Evolutionary conservation across 1,140 invertebrate genomes (phyloP).

Genomic region (Ylistrum balloti): DNA sequence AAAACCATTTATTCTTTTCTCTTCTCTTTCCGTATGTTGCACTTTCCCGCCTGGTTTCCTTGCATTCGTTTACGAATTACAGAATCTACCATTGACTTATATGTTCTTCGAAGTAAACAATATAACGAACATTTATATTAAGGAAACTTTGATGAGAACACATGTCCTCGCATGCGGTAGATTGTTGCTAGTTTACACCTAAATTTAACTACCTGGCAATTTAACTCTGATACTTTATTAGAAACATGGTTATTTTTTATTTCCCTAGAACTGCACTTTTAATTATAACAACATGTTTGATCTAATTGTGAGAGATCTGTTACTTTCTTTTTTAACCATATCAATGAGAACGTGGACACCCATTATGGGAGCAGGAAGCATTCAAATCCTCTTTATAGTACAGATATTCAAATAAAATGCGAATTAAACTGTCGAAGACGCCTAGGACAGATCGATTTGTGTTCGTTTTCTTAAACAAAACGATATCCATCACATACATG

Average conservation of each 20-base stretch:
- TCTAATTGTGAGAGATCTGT: not conserved
- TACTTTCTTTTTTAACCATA: not conserved
- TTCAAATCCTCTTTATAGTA: not conserved
- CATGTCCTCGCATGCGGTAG: too few relatives aligned
- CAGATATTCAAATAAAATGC: not conserved
- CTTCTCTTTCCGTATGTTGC: too few relatives aligned
- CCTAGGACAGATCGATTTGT: not conserved
- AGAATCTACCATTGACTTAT: too few relatives aligned
- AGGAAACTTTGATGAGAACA: too few relatives aligned
- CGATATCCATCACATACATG: not conserved
- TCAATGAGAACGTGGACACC: not conserved
- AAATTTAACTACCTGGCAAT: too few relatives aligned
- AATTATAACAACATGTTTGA: not conserved
- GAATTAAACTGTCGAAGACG: not conserved
- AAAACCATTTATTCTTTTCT: too few relatives aligned
- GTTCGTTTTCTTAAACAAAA: not conserved
- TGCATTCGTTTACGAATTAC: too few relatives aligned
- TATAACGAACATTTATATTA: too few relatives aligned
- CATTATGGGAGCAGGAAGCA: not conserved
- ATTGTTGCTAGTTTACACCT: too few relatives aligned
- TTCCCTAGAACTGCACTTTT: not conserved
- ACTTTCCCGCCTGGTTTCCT: too few relatives aligned
- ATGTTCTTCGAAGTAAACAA: too few relatives aligned
- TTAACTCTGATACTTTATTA: too few relatives aligned
- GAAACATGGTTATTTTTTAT: not conserved